phyloP scores from a whole-genome alignment of 2,113 vertebrate genomes.

The Myxocyprinus asiaticus region DNA sequence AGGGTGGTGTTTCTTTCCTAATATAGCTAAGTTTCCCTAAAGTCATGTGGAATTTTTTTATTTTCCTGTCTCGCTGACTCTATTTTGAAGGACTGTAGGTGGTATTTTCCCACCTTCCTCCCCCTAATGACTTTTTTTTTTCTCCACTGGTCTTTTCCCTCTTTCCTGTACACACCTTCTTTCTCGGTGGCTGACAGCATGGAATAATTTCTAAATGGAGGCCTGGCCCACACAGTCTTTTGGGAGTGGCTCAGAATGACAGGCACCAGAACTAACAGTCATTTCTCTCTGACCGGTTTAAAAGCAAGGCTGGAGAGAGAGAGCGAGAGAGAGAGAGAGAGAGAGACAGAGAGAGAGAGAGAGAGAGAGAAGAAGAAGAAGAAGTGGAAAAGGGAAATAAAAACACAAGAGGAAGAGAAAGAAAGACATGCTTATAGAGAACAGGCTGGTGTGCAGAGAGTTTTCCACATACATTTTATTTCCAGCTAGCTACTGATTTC shows the following conservation, averaged over 20 bases:
- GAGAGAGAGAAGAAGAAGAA: no score
- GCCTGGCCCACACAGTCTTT: slow-evolving; percentile 42
- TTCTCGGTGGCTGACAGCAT: slow-evolving; percentile 74
- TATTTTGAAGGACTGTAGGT: background rate
- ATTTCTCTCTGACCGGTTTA: slow-evolving; percentile 11
- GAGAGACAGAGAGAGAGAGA: background rate
- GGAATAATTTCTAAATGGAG: slow-evolving; percentile 79
- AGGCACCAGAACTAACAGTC: slow-evolving; percentile 45
- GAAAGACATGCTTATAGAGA: background rate
- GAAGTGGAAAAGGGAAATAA: background rate
- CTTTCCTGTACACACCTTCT: slow-evolving; percentile 57
- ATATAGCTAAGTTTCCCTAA: background rate
- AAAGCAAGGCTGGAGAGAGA: slow-evolving; percentile 2
- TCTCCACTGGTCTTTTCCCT: slow-evolving; percentile 52
- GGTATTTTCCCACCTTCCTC: slow-evolving; percentile 2
- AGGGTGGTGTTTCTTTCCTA: slow-evolving; percentile 14
- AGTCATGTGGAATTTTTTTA: slow-evolving; percentile 22
- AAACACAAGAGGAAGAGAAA: background rate
- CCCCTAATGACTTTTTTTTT: background rate
- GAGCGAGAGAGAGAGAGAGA: background rate
- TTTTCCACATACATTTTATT: background rate
- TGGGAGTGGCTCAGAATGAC: slow-evolving; percentile 64
- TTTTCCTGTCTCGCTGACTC: slow-evolving; percentile 8
- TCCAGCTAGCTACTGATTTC: background rate
- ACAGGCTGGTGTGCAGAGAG: background rate